Base-by-base conservation (phyloP, 2,113 vertebrate genomes). In the Peucedramus taeniatus region DNA sequence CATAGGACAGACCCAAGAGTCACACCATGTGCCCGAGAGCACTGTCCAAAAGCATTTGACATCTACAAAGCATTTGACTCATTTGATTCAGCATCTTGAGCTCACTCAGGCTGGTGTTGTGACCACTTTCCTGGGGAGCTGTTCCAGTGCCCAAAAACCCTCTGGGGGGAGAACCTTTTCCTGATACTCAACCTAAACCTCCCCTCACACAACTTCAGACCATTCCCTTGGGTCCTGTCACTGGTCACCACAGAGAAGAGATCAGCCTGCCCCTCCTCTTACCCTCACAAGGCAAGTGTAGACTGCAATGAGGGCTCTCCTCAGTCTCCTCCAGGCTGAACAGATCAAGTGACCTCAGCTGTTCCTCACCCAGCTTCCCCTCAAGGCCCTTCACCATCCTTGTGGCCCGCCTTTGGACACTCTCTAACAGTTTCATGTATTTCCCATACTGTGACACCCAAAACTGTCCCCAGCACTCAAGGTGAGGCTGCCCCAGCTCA, bases 321-420 rank as follows among this genome's bases (percentile, higher is more conserved):
- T 63, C 49, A 45, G 28, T 33, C 6, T 28, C 22, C 57, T 63
- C 22, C 49, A 33, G 22, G 33, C 33, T 11, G 49, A 12, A 33
- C 33, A 45, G 22, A 53, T 9, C 27, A 54, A 64, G 22, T 54
- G 17, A 39, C 28, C 40, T 45, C 49, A 72, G 33, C 17, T 1
- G 2, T 31, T 26, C 3, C 22, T 37, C 47, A 21, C 0, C 24
- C 0, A 0, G 5, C 8, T 35, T 72, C 33, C 5, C 7, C n/a
- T 72, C 22, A 9, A 27, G 14, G 23, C 11, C 9, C 6, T 53
- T 31, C 56, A 61, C 27, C 37, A 37, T 26, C 21, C 11, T 61
- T 1, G 1, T 1, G 1, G 26, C 13, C 6, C 26, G 35, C 2
- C 45, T 53, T 31, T 37, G 47, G 13, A 53, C 2, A 2, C 11